Conservation (phyloP, 2,113 vertebrate species). For the Apteryx owenii region DNA sequence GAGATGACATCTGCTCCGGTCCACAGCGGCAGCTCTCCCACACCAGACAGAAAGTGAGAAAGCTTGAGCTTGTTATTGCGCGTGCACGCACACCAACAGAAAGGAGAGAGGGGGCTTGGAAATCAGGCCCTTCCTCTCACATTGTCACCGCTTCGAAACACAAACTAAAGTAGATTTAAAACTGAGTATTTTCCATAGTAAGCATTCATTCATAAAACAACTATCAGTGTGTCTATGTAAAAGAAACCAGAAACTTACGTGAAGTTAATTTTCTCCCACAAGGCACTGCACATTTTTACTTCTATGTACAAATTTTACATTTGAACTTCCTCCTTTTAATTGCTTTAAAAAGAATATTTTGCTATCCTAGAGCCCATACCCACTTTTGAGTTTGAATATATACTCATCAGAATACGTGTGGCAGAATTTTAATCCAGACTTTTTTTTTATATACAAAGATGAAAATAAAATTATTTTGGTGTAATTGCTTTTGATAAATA, state of each 20-base stretch:
- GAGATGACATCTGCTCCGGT: neutral
- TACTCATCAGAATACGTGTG: neutral
- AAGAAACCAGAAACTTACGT: neutral
- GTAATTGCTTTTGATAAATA: neutral
- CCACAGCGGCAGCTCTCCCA: neutral
- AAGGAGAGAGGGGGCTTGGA: neutral
- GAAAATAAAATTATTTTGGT: neutral
- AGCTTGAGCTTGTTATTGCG: neutral
- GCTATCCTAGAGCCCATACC: neutral
- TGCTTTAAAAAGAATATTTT: neutral
- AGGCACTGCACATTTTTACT: neutral
- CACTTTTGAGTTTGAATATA: neutral
- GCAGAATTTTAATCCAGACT: neutral
- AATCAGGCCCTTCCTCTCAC: neutral
- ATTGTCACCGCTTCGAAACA: neutral
- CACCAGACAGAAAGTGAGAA: neutral
- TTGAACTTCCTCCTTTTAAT: neutral
- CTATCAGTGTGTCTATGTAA: neutral
- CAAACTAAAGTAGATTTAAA: neutral
- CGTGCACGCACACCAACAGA: rapidly evolving
- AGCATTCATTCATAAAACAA: neutral
- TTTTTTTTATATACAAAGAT: neutral
- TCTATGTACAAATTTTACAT: neutral
- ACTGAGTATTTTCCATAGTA: neutral
- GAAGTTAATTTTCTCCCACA: neutral